Conservation (phyloP, 2,113 vertebrate genomes). For the Delphinus delphis region DNA sequence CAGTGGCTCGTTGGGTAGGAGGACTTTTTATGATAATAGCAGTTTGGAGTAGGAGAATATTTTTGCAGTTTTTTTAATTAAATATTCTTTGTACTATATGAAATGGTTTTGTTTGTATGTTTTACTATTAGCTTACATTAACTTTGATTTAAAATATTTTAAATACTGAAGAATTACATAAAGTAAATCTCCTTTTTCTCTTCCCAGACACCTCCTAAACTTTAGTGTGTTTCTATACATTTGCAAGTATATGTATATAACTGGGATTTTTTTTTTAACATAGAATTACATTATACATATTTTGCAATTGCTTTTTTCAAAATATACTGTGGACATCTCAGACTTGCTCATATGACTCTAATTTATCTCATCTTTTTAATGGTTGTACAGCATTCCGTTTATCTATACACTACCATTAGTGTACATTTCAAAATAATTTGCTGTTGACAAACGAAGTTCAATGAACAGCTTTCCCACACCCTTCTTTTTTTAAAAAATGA, state of each 20-base stretch:
- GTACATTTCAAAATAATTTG: neutral
- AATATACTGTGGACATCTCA: neutral
- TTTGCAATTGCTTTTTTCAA: neutral
- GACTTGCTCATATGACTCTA: neutral
- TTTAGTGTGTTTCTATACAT: neutral
- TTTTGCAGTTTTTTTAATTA: neutral
- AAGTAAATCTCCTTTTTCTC: neutral
- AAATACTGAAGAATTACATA: neutral
- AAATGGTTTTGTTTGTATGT: neutral
- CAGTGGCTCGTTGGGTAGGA: neutral
- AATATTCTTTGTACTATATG: neutral
- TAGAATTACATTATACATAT: neutral
- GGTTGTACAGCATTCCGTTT: neutral
- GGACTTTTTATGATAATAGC: neutral
- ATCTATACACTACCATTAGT: neutral
- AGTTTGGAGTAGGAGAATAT: neutral
- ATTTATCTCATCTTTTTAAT: constrained; percentile 8
- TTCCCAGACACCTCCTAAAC: neutral
- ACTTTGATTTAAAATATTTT: constrained; percentile 23
- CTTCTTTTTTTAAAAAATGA: neutral
- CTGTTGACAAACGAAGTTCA: constrained; percentile 30
- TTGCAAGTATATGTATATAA: neutral
- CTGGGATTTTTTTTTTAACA: neutral
- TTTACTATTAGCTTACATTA: neutral
- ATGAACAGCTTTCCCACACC: neutral